A percentile compares a stretch with the other conserved stretches of the same genome.
Conservation (phyloP, 2,888 invertebrate genomes). For the Boloria euphrosyne region DNA sequence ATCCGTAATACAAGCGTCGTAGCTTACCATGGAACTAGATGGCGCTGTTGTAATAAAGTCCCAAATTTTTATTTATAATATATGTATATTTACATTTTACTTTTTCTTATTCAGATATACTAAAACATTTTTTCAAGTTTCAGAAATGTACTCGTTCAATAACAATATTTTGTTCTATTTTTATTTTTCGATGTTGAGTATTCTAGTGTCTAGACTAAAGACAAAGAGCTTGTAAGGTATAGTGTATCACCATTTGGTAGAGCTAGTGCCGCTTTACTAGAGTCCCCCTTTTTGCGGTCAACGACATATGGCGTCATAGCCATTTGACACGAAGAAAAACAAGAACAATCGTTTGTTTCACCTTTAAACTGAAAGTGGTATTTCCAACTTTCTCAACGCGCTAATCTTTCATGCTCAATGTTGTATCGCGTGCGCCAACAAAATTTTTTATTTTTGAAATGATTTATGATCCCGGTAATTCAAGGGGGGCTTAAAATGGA, state of each 20-base stretch:
- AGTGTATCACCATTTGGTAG: slow-evolving; percentile 40
- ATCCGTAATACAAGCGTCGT: no score
- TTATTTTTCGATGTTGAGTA: slow-evolving; percentile 21
- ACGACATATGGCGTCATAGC: slow-evolving; percentile 66
- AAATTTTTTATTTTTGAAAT: slow-evolving; percentile 33
- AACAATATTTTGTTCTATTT: background rate
- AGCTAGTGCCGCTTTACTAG: slow-evolving; percentile 43
- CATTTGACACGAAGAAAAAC: slow-evolving; percentile 68
- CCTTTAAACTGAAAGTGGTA: slow-evolving; percentile 42
- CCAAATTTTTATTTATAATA: no score
- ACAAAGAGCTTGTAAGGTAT: slow-evolving; percentile 31
- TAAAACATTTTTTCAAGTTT: no score
- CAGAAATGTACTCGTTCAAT: no score
- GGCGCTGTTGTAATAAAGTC: no score
- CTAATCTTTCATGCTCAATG: slow-evolving; percentile 30
- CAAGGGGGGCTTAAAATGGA: slow-evolving; percentile 5
- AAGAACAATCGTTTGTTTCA: slow-evolving; percentile 48
- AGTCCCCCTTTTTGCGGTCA: slow-evolving; percentile 55
- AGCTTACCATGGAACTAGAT: no score
- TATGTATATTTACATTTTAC: no score
- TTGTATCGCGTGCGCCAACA: slow-evolving; percentile 36
- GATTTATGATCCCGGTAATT: slow-evolving; percentile 28
- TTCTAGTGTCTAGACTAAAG: slow-evolving; percentile 35
- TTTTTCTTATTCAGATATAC: no score
- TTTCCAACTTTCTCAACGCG: slow-evolving; percentile 37